Evolutionary conservation across 2,888 invertebrate genomes (phyloP).

Genomic region (Andrena hattorfiana): DNA sequence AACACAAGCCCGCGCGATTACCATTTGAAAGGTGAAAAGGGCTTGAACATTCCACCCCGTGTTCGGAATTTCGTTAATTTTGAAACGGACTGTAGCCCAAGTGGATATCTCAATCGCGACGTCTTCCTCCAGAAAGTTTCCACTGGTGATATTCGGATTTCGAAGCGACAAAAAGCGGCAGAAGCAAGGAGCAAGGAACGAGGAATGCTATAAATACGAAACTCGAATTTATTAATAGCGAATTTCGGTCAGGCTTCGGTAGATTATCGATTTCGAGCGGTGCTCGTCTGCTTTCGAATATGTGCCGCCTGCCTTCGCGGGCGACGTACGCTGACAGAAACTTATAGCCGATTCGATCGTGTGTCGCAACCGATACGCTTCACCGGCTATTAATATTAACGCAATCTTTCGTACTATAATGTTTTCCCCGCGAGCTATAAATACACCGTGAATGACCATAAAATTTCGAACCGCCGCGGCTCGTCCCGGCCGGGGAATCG

Average conservation of each 20-base stretch:
- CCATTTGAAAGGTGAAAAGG: no score
- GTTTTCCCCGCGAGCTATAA: constrained; percentile 47
- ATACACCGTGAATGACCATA: constrained; percentile 51
- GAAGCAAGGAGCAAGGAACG: not conserved
- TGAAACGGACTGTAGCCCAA: no score
- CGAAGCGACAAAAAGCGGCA: not conserved
- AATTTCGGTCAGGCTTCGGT: not conserved
- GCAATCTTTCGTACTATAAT: constrained; percentile 51
- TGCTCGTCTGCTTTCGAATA: not conserved
- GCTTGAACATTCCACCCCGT: no score
- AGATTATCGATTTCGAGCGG: not conserved
- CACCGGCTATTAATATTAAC: constrained; percentile 52
- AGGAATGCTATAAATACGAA: not conserved
- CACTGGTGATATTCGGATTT: no score
- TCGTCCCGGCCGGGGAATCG: constrained; percentile 22
- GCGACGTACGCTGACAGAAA: not conserved
- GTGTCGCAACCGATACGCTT: constrained; percentile 37
- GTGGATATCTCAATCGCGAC: no score
- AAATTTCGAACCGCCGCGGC: constrained; percentile 49
- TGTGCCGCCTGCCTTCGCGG: constrained; percentile 16
- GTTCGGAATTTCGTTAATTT: no score
- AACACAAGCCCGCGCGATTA: no score
- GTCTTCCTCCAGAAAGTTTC: no score
- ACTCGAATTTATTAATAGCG: not conserved
- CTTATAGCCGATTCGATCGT: constrained; percentile 23